Base-by-base conservation (phyloP, 1,140 invertebrate genomes). In the Euura saliciscinereae region DNA sequence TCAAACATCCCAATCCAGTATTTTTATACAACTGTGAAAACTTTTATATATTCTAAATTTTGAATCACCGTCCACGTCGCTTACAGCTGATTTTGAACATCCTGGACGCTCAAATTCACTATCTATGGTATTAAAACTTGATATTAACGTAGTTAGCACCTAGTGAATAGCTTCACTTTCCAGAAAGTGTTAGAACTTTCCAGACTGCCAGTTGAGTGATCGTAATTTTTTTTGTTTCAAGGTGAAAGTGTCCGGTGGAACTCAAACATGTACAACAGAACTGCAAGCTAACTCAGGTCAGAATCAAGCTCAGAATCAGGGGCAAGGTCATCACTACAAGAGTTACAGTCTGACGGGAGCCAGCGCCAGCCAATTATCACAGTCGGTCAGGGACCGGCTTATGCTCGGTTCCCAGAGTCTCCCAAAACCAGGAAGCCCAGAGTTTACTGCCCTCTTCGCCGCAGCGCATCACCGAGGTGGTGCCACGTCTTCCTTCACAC, bases 261-360 rank as follows among this genome's bases (percentile, higher is more conserved):
- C 95, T 0, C 96, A 97, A 85, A 97, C 95, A 0, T 92, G 93
- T 79, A 95, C 94, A 4, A 94, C 93, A 73, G 95, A 96, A 77
- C 87, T 95, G 45, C 89, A 89, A 69, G 83, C 85, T 0, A 87
- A 87, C 73, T 85, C 82, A 0, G 74, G 74, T 5, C 77, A 82
- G 2, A 84, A 75, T 65, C 84, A 86, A 69, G 79, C 80, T 43
- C 51, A 59, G 51, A n/a, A n/a, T 59, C 51, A 59, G 13, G 51
- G 84, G 83, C 74, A 67, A 6, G 85, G 85, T 72, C 87, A 90
- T 44, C 91, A 91, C 77, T 92, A 91, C 79, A 93, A 92, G 81
- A 95, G 94, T 46, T 95, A 94, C 84, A 95, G 94, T 4, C 82
- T 96, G 44, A 95, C 94, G 28, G 94, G 94, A 11, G 93, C 94